phyloP scores from a whole-genome alignment of 2,888 invertebrate species.

The Monochamus alternatus region DNA sequence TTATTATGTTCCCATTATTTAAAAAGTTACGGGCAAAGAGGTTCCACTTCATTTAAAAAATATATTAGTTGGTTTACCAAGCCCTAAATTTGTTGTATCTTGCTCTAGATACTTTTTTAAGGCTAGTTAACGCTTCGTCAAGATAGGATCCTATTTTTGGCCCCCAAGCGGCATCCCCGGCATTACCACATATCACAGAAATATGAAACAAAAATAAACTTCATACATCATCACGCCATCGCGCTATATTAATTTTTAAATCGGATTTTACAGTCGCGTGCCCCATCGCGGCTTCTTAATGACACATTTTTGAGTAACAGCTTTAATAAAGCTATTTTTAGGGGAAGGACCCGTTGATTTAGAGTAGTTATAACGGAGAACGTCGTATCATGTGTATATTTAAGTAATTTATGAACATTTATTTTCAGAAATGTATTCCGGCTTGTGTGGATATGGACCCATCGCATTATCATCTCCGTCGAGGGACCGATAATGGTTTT shows the following conservation, averaged over 20 bases:
- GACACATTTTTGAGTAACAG: conserved; percentile 13
- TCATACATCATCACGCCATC: background rate
- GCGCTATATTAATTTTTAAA: conserved; percentile 16
- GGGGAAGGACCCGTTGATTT: background rate
- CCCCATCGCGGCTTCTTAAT: background rate
- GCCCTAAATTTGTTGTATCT: too few species aligned
- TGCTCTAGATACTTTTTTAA: background rate
- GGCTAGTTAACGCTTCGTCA: background rate
- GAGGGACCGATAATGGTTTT: conserved; percentile 6
- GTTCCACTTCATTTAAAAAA: too few species aligned
- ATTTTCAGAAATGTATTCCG: conserved; percentile 17
- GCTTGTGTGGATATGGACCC: background rate
- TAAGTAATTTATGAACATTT: conserved; percentile 12
- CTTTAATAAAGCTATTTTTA: conserved; percentile 20
- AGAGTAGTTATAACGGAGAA: background rate
- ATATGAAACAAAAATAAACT: conserved; percentile 15
- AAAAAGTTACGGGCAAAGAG: too few species aligned
- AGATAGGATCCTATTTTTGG: conserved; percentile 1
- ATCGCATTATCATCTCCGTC: conserved; percentile 7
- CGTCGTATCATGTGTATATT: background rate
- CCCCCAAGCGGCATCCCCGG: background rate
- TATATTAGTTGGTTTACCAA: too few species aligned
- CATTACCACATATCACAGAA: background rate
- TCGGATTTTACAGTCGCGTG: background rate
- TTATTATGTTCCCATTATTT: too few species aligned